Base-by-base conservation (phyloP, 2,113 vertebrate genomes). In the Leiothrix lutea region DNA sequence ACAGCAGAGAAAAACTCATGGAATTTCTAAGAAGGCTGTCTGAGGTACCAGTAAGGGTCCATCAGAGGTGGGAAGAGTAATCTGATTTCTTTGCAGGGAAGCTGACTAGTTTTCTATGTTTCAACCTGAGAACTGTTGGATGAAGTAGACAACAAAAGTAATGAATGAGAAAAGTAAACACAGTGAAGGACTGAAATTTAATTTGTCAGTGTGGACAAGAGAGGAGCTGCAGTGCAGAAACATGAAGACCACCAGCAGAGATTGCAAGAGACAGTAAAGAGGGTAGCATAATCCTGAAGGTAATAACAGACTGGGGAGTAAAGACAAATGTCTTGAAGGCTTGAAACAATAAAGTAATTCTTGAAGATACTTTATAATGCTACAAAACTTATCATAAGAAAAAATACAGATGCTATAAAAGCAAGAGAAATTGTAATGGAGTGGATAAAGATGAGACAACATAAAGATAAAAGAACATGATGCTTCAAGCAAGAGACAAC, bases 271-370 rank as follows among this genome's bases (percentile, higher is more conserved):
- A 58, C 25, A 22, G 73, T 25, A 69, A 67, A 81, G 23, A 28
- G 72, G 65, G 67, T 7, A 86, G 23, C 25, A 38, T 57, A 93
- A 91, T 44, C 71, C 53, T n/a, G 17, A 92, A 95, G 84, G 78
- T 94, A 95, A 94, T 78, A 96, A 86, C 48, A 87, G 66, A 90
- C 35, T 87, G 79, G 71, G 40, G 85, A 95, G 90, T 94, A 92
- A 95, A 96, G 90, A 82, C 86, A 90, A 86, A 92, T 66, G 80
- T 93, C 95, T 95, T 66, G 66, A 93, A 90, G 91, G 89, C 62
- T 65, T 94, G 74, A 91, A 95, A 90, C 66, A 95, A 95, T 93
- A 84, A 96, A 96, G 88, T 93, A 95, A 96, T 96, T 97, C 85
- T 93, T 93, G 90, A 86, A 93, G 94, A 95, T 82, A 83, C 90